Base-by-base conservation (phyloP, 2,797 vertebrate species). In the Poeciliopsis paucimaculata region DNA sequence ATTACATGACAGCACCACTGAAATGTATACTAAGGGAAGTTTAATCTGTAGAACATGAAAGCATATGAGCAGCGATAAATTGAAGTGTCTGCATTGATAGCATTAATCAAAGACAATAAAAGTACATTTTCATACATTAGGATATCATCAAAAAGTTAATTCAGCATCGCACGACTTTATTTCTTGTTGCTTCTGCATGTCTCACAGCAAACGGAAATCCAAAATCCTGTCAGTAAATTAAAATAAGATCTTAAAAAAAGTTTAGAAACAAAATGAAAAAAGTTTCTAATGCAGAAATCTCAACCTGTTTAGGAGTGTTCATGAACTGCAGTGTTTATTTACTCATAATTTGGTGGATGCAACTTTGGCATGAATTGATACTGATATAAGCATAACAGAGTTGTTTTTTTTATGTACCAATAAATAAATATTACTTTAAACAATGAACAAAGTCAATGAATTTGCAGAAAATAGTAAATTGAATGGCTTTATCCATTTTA, bases 11-110 rank as follows among this genome's bases (percentile, higher is more conserved):
- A 28, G 41, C 34, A 74, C 26, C 20, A 31, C 34, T 71, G 41
- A 36, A 79, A 71, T 82, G 1, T 79, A 55, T 53, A 45, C 34
- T 20, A 70, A 73, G 60, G 39, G 74, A 34, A 28, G n/a, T 78
- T 82, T 80, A 79, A 82, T 72, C 49, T 79, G n/a, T 34, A 26
- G 8, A 49, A 84, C 20, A 43, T 55, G 36, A 45, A 55, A 28
- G 34, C 2, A 41, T 51, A 49, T 49, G 45, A 66, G 3, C 8
- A 12, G n/a, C 6, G 28, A 53, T 39, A 5, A 20, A 74, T 73
- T 64, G 28, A 36, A 64, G 8, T 18, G 31, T 3, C 16, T 36
- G 16, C 8, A 62, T 62, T 34, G 31, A 34, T 36, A 20, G 34
- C 62, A 64, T 64, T 9, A 9, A 36, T 36, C 34, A 64, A 36